Percentiles rank a stretch among this genome's conserved stretches.
These are phyloP conservation scores for Sorex araneus DNA, from an alignment of 2,113 vertebrate species.

Conservation along the genomic window DNA sequence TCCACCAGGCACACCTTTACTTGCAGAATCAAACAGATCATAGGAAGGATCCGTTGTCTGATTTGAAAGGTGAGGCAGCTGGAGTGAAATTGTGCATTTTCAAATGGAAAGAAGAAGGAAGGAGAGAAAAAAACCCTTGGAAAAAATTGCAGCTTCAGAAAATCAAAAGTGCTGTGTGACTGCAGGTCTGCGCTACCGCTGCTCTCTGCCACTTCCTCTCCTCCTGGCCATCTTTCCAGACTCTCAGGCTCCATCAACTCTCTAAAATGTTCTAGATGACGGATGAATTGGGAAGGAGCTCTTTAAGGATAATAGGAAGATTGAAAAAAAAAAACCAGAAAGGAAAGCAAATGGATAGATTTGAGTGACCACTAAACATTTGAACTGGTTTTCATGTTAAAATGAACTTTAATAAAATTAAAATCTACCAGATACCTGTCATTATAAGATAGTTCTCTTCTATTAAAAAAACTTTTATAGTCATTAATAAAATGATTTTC, in stretches of 20 bases:
- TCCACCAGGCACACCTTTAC: too few relatives aligned
- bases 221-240: not conserved
- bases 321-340: too few relatives aligned
- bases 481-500: not conserved
- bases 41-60: not conserved
- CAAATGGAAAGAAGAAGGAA: constrained; percentile 39
- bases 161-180: too few relatives aligned
- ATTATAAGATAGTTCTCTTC: not conserved
- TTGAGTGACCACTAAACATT: not conserved
- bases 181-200: not conserved
- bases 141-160: too few relatives aligned
- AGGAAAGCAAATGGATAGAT: not conserved
- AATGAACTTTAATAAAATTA: not conserved
- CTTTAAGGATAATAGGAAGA: not conserved
- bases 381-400: not conserved
- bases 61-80: not conserved
- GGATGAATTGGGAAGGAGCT: not conserved
- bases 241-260: not conserved
- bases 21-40: not conserved
- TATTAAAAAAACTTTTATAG: not conserved
- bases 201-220: not conserved
- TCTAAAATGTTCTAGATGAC: constrained; percentile 3
- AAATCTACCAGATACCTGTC: not conserved
- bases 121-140: not conserved
- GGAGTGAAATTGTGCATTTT: not conserved